Evolutionary conservation across 2,888 invertebrate genomes (phyloP), one percentile per base, ranked within the genome.

Genomic region (Epirrita christyi): DNA sequence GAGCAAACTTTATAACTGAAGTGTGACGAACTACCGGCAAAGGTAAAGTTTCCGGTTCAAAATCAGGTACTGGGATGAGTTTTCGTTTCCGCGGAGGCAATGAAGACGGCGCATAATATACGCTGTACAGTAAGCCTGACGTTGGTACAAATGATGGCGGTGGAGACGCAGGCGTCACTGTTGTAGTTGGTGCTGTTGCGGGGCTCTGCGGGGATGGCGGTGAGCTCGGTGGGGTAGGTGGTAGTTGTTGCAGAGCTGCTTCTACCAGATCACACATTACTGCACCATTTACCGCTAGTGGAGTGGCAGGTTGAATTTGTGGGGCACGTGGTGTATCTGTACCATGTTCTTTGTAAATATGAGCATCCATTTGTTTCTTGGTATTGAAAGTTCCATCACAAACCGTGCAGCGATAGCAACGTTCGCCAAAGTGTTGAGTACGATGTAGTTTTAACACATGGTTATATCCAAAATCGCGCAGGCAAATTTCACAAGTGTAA

Each of bases 311-410:
- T 55, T 82, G 84, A 43, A 83, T 69, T 5, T 86, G 75, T 11
- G 88, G 79, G 9, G 80, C 73, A 10, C 89, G 87, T 10, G 91
- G 88, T 36, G 81, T 82, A 68, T 95, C 93, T n/a, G 93, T 91
- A 28, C 93, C 86, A 71, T 92, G 92, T 69, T 91, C 91, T 64
- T 91, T 91, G 60, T 91, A 88, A 55, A 97, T 97, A 83, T 98
- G 97, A 11, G 96, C 94, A 80, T 97, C 97, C 96, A 98, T 96
- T 68, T 96, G 95, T 80, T 97, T 97, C 84, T 97, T 97, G 27
- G 96, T 97, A 73, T 95, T 97, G 78, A 98, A 98, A 0, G 97
- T 97, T 71, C 97, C 96, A 73, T 97, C 96, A 84, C 98, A 98
- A 21, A 97, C 95, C 2, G 97, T 97, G 83, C 98, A 98, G 73